Conservation (phyloP, 2,797 vertebrate species). For the Geotrypetes seraphini region DNA sequence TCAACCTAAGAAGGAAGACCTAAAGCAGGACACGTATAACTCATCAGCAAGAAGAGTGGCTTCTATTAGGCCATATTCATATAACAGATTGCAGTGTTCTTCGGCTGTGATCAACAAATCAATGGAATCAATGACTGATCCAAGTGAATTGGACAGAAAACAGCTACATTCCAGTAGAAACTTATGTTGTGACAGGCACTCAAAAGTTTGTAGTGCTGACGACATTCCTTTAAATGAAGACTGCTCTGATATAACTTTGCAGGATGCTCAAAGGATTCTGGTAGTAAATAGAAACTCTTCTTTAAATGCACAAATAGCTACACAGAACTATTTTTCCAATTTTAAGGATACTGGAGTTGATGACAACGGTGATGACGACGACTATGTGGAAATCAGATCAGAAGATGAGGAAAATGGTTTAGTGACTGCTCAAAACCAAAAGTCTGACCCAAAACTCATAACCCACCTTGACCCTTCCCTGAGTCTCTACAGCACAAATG, state of each 20-base stretch:
- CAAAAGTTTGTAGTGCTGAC: slow-evolving; percentile 8
- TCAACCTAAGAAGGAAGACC: slow-evolving; percentile 64
- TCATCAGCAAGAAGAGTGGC: slow-evolving; percentile 69
- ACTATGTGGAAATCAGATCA: slow-evolving; percentile 95
- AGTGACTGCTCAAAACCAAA: slow-evolving; percentile 22
- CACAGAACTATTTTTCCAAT: slow-evolving; percentile 88
- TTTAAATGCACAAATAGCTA: slow-evolving; percentile 70
- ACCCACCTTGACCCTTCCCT: slow-evolving; percentile 8
- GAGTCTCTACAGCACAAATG: slow-evolving; percentile 9
- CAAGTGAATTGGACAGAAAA: slow-evolving; percentile 43
- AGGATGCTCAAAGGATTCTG: slow-evolving; percentile 83
- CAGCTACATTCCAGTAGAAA: slow-evolving; percentile 28
- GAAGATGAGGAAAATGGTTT: slow-evolving; percentile 75
- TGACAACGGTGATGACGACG: slow-evolving; percentile 76
- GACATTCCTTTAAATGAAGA: slow-evolving; percentile 22
- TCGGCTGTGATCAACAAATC: slow-evolving; percentile 54
- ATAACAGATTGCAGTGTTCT: slow-evolving; percentile 62
- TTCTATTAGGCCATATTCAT: slow-evolving; percentile 46
- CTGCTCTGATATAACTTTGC: slow-evolving; percentile 74
- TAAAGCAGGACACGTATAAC: slow-evolving; percentile 63
- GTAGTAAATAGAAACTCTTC: slow-evolving; percentile 68
- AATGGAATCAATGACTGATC: slow-evolving; percentile 39
- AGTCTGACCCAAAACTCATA: slow-evolving; percentile 15
- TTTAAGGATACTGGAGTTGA: slow-evolving; percentile 80
- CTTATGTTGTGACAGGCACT: slow-evolving; percentile 31